Evolutionary conservation across 2,888 invertebrate species (phyloP).

Genomic region (Lasioglossum pauxillum): DNA sequence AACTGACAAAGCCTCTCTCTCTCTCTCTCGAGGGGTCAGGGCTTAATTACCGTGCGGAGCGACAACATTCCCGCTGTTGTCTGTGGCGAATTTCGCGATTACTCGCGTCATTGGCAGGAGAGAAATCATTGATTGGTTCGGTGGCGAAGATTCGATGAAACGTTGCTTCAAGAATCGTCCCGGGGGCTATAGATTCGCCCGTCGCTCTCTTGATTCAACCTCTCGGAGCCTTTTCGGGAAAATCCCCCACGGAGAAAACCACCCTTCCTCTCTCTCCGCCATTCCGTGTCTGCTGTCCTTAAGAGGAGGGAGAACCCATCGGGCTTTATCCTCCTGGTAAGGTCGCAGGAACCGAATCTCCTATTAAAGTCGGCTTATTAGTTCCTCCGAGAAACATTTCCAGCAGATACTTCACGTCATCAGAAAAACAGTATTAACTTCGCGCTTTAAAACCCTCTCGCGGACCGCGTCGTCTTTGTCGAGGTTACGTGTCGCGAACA

Average conservation of each 20-base stretch:
- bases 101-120: not conserved
- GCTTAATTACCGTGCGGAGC: not conserved
- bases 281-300: slow-evolving; percentile 38
- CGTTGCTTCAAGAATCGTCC: slow-evolving; percentile 2
- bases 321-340: slow-evolving; percentile 17
- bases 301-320: slow-evolving; percentile 4
- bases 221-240: slow-evolving; percentile 50
- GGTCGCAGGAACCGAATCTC: slow-evolving; percentile 18
- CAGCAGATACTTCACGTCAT: slow-evolving; percentile 28
- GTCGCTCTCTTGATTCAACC: slow-evolving; percentile 30
- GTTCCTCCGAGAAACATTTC: slow-evolving; percentile 5
- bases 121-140: slow-evolving; percentile 5
- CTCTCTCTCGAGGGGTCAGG: not conserved
- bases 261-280: slow-evolving; percentile 32
- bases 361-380: slow-evolving; percentile 47
- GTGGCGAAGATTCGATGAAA: slow-evolving; percentile 49
- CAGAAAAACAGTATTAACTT: slow-evolving; percentile 19
- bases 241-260: slow-evolving; percentile 55
- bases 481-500: not conserved
- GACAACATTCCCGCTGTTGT: not conserved
- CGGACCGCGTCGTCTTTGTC: not conserved
- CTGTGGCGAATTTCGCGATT: not conserved
- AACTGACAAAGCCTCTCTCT: not conserved
- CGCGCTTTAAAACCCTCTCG: not conserved
- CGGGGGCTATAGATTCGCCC: slow-evolving; percentile 21